Conservation (phyloP, 2,797 vertebrate species). For the Sparus aurata region DNA sequence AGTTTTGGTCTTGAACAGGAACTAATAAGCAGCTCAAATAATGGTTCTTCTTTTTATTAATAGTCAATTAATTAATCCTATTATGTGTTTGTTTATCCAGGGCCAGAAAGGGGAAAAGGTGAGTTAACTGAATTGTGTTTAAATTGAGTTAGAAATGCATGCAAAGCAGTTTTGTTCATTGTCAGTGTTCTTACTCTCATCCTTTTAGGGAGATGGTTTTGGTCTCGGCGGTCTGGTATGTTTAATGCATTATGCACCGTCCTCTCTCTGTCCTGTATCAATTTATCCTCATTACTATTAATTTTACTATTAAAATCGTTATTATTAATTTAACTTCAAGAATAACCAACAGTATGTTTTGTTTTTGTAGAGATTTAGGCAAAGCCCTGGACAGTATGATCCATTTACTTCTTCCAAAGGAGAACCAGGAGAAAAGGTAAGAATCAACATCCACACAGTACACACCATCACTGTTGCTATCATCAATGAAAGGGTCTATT, state of each 20-base stretch:
- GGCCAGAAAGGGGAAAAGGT: constrained; percentile 91
- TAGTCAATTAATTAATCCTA: not conserved
- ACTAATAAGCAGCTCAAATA: not conserved
- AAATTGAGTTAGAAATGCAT: not conserved
- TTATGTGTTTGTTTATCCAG: constrained; percentile 71
- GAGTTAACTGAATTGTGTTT: constrained; percentile 32
- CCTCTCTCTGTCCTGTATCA: not conserved
- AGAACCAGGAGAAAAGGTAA: constrained; percentile 91
- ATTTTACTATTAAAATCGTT: not conserved
- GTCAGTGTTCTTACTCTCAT: not conserved
- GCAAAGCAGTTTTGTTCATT: not conserved
- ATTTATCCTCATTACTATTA: not conserved
- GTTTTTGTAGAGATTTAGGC: constrained; percentile 80
- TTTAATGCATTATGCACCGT: constrained; percentile 14
- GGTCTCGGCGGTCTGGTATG: constrained; percentile 87
- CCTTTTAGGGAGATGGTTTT: constrained; percentile 82
- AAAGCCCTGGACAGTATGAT: constrained; percentile 76
- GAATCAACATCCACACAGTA: constrained; percentile 24
- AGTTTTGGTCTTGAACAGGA: too few relatives aligned
- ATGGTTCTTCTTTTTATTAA: not conserved
- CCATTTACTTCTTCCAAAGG: constrained; percentile 87
- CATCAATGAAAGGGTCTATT: too few relatives aligned
- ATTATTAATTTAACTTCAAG: not conserved
- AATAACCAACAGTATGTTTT: constrained; percentile 7
- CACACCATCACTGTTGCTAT: not conserved